These are phyloP conservation scores for Aeoliscus strigatus DNA, from an alignment of 2,797 vertebrate genomes.

Conservation along the genomic window DNA sequence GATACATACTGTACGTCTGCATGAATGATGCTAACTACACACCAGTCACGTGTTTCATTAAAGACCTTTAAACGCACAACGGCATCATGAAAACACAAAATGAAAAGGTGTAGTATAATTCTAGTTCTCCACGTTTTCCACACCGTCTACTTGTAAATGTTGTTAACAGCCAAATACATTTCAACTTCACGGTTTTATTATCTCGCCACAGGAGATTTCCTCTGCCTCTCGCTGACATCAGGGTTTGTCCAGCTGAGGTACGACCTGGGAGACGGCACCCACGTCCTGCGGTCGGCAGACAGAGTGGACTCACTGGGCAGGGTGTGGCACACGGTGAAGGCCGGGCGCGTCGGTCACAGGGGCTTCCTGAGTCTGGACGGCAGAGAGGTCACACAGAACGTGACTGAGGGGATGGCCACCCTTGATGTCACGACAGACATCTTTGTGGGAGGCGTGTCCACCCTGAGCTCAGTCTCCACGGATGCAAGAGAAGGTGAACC, in stretches of 20 bases:
- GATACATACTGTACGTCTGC: no score
- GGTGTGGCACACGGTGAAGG: constrained; percentile 77
- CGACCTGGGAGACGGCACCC: constrained; percentile 78
- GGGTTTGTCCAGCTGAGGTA: constrained; percentile 80
- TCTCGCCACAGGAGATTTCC: constrained; percentile 79
- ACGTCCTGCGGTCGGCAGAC: constrained; percentile 67
- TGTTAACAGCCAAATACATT: neutral
- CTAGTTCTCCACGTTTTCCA: no score
- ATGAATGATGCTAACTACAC: no score
- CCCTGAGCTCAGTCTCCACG: constrained; percentile 68
- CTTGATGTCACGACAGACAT: constrained; percentile 76
- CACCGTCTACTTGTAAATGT: no score
- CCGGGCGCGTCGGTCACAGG: constrained; percentile 73
- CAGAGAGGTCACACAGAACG: constrained; percentile 54
- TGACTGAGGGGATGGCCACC: constrained; percentile 68
- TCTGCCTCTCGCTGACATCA: constrained; percentile 79
- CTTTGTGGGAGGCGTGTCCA: constrained; percentile 80
- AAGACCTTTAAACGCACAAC: no score
- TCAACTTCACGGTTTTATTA: neutral
- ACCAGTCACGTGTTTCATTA: no score
- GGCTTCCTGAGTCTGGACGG: constrained; percentile 79
- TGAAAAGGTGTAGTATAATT: no score
- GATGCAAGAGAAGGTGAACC: constrained; percentile 73
- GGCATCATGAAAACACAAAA: no score
- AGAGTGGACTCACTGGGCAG: constrained; percentile 57